Evolutionary conservation across 2,797 vertebrate genomes (phyloP), one percentile per base, ranked within the genome.

Genomic region (Sparidentex hasta): DNA sequence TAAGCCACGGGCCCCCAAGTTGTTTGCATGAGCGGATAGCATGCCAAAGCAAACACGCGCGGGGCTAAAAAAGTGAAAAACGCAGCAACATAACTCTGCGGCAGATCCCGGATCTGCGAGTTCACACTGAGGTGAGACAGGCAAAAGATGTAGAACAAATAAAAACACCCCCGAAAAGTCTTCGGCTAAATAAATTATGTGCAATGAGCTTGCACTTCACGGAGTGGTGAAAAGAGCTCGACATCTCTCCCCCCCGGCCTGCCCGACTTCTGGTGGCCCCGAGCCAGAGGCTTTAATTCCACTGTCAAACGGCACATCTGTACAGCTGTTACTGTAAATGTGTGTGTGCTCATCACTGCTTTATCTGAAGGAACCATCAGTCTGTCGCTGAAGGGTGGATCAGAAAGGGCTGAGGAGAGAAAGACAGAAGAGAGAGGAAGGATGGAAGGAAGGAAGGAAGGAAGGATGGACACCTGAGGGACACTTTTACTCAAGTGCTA

Each of bases 21-120:
- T 96, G 97, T 97, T 97, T 98, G 96, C 90, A 95, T 93, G 97
- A 96, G 95, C 93, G 84, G 93, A 92, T 88, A 94, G 95, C 93
- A 93, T 95, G 96, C 97, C 97, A 98, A 98, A 97, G 96, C 96
- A 98, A 98, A 98, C 96, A 97, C 93, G 67, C 94, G 95, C 92
- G 86, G 54, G 74, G 61, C 83, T 86, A 71, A 81, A 86, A 76
- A 83, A 87, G 79, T 87, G 84, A 92, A 91, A 91, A 91, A 93
- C 87, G 90, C 94, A 94, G 94, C 91, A 85, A 92, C 94, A 95
- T 92, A 94, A 96, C 95, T 96, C 87, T 96, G 94, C 94, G 93
- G 93, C 92, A 93, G 94, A 96, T 95, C 92, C 94, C 87, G 87
- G 92, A 95, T 95, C 93, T 92, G 93, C 82, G 95, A 96, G 97